Evolutionary conservation across 2,888 invertebrate species (phyloP), one percentile per base, ranked within the genome.

Genomic region (Drosophila testacea): DNA sequence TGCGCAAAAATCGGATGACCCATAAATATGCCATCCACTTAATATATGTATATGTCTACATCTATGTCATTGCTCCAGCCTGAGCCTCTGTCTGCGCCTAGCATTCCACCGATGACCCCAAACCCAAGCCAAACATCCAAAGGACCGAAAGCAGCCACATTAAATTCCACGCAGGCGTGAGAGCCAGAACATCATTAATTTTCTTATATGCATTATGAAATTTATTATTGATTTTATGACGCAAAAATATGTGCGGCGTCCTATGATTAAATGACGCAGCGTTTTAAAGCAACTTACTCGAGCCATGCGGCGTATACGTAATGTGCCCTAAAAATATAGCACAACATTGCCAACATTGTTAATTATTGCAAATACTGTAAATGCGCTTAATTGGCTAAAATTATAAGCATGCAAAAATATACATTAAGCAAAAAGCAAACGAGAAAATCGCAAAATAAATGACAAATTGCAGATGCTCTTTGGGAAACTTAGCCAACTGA

Each of bases 141-240:
- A 47, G 5, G 44, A 32, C 30, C 55, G 36, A 57, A 55, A 44
- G 32, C 42, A 52, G 56, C 10, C 60, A 41, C 61, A 81, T 76
- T 78, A 72, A 81, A 75, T 73, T 73, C 70, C 42, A 68, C 59
- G 65, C 84, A 69, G 75, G 50, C 84, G 42, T 78, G 34, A 47
- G 30, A 32, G 48, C 46, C 39, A 11, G 52, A 68, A 59, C 56
- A 54, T 61, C 61, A 64, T 66, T 81, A 79, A 77, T 87, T 69
- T 83, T 71, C 54, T 64, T 71, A 55, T 69, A 75, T 80, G 56
- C 69, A 74, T 72, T 73, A 68, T 62, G 67, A 65, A 72, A 82
- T 86, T 69, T 77, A 69, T 77, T 83, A 83, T 83, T 84, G 85
- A 83, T 87, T 83, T 87, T 84, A 67, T 69, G 64, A 52, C 42